These are phyloP conservation scores for Exocentrus adspersus DNA, from an alignment of 2,888 invertebrate species.

Conservation along the genomic window DNA sequence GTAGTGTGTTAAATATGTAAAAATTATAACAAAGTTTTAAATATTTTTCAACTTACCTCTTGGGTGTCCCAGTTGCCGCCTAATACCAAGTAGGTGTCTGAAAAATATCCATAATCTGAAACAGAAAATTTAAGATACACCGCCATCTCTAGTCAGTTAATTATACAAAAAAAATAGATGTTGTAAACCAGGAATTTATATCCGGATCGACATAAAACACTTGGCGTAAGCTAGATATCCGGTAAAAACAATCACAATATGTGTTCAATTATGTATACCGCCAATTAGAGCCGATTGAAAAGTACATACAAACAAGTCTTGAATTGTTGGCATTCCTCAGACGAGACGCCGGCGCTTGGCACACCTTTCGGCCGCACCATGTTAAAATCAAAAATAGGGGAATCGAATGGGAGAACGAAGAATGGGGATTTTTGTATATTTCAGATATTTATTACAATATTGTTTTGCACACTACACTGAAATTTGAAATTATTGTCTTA, in stretches of 20 bases:
- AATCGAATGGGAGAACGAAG: no score
- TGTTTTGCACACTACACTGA: no score
- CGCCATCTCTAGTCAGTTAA: background rate
- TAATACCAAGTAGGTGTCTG: background rate
- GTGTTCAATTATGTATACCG: conserved; percentile 19
- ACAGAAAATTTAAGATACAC: no score
- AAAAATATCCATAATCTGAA: conserved; percentile 22
- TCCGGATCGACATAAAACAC: conserved; percentile 8
- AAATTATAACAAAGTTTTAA: no score
- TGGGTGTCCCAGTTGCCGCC: no score
- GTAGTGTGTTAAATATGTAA: no score
- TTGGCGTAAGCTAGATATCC: conserved; percentile 1
- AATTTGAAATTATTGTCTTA: no score
- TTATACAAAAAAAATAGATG: no score
- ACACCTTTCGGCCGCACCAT: conserved; percentile 1
- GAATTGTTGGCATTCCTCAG: conserved; percentile 17
- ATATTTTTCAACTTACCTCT: no score
- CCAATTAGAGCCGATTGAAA: conserved; percentile 1
- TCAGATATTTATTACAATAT: no score
- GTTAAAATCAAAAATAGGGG: background rate
- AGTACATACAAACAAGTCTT: conserved; percentile 20
- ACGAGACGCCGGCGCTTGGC: conserved; percentile 23
- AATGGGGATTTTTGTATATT: no score
- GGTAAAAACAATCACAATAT: conserved; percentile 11
- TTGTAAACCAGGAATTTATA: conserved; percentile 2